A percentile compares a stretch with the other conserved stretches of the same genome.
Conservation (phyloP, 92 coral and sea anemone genomes). For the Umimayanthus chanpuru region DNA sequence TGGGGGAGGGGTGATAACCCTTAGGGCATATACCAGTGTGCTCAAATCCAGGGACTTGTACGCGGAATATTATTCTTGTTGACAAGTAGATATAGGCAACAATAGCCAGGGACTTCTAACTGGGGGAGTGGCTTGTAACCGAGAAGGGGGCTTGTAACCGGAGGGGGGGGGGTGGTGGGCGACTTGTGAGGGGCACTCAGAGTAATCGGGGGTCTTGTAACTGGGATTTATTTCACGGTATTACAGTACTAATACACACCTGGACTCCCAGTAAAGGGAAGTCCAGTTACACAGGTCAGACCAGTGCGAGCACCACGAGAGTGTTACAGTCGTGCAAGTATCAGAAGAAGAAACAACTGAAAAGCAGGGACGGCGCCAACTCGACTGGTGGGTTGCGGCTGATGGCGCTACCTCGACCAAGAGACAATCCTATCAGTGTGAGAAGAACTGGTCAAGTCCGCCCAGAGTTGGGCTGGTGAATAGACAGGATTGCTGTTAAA, state of each 20-base stretch:
- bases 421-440: slow-evolving; percentile 9
- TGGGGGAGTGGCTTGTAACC: too few relatives aligned
- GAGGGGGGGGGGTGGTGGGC: too few relatives aligned
- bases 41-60: too few relatives aligned
- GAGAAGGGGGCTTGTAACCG: too few relatives aligned
- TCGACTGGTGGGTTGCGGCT: slow-evolving; percentile 48
- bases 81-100: too few relatives aligned
- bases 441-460: slow-evolving; percentile 34
- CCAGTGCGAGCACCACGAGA: background rate
- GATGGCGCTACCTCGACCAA: slow-evolving; percentile 71
- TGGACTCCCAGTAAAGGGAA: background rate
- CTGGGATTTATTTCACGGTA: too few relatives aligned
- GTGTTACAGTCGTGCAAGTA: slow-evolving; percentile 12
- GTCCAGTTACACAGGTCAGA: background rate
- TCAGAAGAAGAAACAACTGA: slow-evolving; percentile 17
- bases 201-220: background rate
- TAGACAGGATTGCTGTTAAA: background rate
- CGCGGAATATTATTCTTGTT: too few relatives aligned
- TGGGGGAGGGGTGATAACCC: too few relatives aligned
- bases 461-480: slow-evolving; percentile 30
- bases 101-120: too few relatives aligned
- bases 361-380: background rate
- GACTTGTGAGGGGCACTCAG: too few relatives aligned
- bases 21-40: too few relatives aligned
- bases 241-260: background rate